These are phyloP conservation scores for Osedax fenrisi DNA, from an alignment of 2,888 invertebrate species.

Conservation along the genomic window DNA sequence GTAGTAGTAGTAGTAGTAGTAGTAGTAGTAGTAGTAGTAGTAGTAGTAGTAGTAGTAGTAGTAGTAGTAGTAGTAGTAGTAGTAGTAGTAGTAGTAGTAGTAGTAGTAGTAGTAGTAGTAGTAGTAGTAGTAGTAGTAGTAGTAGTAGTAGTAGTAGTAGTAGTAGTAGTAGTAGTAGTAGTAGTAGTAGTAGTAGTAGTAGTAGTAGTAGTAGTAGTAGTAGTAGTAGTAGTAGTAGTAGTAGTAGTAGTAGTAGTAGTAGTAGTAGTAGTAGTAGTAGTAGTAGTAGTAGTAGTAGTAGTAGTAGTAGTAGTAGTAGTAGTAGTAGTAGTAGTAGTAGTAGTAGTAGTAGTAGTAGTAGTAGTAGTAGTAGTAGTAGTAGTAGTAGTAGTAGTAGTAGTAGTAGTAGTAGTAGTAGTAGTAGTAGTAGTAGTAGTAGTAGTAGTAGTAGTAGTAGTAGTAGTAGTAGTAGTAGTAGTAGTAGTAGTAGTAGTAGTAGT, in stretches of 20 bases:
- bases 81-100: conserved; percentile 4
- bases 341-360: conserved; percentile 2
- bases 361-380: conserved; percentile 5
- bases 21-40: conserved; percentile 5
- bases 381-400: conserved; percentile 11
- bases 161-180: conserved; percentile 2
- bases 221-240: conserved; percentile 2
- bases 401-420: conserved; percentile 17
- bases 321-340: conserved; percentile 5
- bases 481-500: background rate
- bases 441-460: conserved; percentile 17
- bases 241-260: conserved; percentile 5
- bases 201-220: conserved; percentile 3
- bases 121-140: conserved; percentile 3
- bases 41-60: conserved; percentile 2
- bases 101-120: conserved; percentile 2
- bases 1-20: conserved; percentile 3
- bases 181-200: conserved; percentile 5
- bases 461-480: conserved; percentile 17
- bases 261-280: background rate
- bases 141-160: conserved; percentile 3
- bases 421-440: conserved; percentile 16
- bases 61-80: background rate
- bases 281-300: conserved; percentile 2
- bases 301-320: conserved; percentile 1